Base-by-base conservation (phyloP, 2,888 invertebrate species). In the Trachelus tabidus region DNA sequence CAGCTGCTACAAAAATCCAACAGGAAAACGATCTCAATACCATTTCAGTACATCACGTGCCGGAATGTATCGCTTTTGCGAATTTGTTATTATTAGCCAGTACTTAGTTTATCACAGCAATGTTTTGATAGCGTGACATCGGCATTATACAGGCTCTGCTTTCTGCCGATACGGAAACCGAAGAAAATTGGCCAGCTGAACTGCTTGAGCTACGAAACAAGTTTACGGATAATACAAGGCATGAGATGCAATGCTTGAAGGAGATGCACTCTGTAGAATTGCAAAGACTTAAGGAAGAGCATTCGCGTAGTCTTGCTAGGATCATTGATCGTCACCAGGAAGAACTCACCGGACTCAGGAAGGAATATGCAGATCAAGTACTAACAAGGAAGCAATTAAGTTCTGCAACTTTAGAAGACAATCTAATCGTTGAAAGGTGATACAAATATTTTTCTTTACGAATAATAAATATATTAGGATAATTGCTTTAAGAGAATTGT, bases 171-270 rank as follows among this genome's bases (percentile, higher is more conserved):
- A 93, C 94, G 81, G 94, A 94, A 77, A 95, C 95, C 88, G 94
- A 95, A 90, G 94, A 95, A 77, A 94, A 93, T 86, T 96, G 96
- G 95, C 96, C 96, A 69, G 92, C 94, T 80, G 96, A 96, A 92
- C 92, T 96, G 83, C 93, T 96, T 76, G 94, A 95, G 83, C 91
- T 96, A 69, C 92, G 95, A 30, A 95, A 96, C 91, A 95, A 94
- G 92, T 95, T 96, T 82, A 94, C 95, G 77, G 94, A 94, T 34
- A 95, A 95, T 88, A 94, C 94, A 87, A 94, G 94, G 88, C 90
- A 92, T 80, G 93, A 94, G 89, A 93, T 95, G 35, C 93, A 93
- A 69, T 93, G 94, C 80, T 85, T 94, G 81, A 93, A 93, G 87
- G 92, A 93, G 73, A 91, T 92, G 83, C 94, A 95, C 89, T 93